These are phyloP conservation scores for Oryzias melastigma DNA, from an alignment of 2,113 vertebrate species.

Conservation along the genomic window DNA sequence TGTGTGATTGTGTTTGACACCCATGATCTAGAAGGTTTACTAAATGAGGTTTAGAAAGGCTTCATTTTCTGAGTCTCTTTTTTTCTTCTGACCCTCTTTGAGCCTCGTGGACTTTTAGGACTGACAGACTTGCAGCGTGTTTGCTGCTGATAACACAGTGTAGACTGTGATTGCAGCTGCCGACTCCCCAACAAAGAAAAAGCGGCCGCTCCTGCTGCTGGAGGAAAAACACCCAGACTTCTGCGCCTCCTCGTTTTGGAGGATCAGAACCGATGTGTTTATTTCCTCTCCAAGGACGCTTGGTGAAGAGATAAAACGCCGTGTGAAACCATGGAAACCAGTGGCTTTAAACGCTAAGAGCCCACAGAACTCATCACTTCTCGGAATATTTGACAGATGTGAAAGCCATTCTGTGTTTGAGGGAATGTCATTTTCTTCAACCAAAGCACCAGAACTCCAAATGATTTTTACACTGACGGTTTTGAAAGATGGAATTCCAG, in stretches of 20 bases:
- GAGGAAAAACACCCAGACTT: neutral
- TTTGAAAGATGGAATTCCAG: too few relatives aligned
- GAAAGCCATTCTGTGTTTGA: too few relatives aligned
- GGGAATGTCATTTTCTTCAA: too few relatives aligned
- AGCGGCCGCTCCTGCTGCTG: conserved; percentile 4
- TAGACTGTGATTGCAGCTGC: neutral
- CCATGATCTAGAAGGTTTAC: too few relatives aligned
- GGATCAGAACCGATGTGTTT: neutral
- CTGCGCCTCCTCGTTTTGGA: neutral
- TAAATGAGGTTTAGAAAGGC: neutral
- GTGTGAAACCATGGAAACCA: conserved; percentile 30
- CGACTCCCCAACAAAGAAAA: neutral
- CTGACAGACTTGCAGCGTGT: neutral
- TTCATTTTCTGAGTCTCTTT: neutral
- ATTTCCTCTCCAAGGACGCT: conserved; percentile 14
- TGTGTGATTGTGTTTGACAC: too few relatives aligned
- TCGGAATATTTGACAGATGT: too few relatives aligned
- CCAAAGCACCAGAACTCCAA: too few relatives aligned
- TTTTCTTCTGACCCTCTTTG: neutral
- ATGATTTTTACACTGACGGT: too few relatives aligned
- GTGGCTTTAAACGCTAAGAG: neutral
- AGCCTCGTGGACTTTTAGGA: neutral
- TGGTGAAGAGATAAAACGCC: conserved; percentile 7
- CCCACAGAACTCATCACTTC: neutral
- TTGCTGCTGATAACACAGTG: neutral